Conservation (phyloP, 2,888 invertebrate genomes). For the Endomychus coccineus region DNA sequence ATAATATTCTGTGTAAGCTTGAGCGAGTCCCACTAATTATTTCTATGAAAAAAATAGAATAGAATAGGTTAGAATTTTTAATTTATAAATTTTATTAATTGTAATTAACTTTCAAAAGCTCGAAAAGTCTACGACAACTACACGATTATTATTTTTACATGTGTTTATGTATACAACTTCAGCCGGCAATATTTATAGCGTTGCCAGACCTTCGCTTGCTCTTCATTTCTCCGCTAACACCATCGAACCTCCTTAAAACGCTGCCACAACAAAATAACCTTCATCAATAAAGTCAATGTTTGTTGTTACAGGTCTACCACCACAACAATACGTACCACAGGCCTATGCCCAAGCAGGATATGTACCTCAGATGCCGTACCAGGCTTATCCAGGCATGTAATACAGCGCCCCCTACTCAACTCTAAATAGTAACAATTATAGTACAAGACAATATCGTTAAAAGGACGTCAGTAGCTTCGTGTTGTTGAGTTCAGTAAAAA, state of each 20-base stretch:
- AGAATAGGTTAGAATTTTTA: neutral
- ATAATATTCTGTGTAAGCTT: too few species aligned
- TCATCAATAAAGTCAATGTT: neutral
- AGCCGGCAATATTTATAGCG: too few species aligned
- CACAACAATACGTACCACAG: conserved; percentile 43
- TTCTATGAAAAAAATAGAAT: too few species aligned
- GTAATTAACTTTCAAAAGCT: too few species aligned
- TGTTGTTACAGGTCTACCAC: conserved; percentile 38
- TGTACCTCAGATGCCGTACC: conserved; percentile 53
- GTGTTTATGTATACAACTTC: too few species aligned
- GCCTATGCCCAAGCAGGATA: conserved; percentile 48
- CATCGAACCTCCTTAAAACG: neutral
- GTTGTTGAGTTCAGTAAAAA: too few species aligned
- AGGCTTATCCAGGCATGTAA: conserved; percentile 59
- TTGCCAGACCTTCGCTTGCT: too few species aligned
- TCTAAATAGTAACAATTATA: conserved; percentile 14
- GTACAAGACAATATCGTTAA: conserved; percentile 15
- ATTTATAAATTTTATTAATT: conserved; percentile 1
- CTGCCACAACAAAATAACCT: neutral
- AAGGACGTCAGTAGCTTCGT: too few species aligned
- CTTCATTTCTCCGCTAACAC: too few species aligned
- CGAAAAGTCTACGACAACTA: too few species aligned
- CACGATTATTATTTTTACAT: too few species aligned
- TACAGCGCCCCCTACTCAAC: conserved; percentile 16
- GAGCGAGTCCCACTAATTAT: too few species aligned